phyloP scores from a whole-genome alignment of 2,888 invertebrate species.

The Melitaea athalia region DNA sequence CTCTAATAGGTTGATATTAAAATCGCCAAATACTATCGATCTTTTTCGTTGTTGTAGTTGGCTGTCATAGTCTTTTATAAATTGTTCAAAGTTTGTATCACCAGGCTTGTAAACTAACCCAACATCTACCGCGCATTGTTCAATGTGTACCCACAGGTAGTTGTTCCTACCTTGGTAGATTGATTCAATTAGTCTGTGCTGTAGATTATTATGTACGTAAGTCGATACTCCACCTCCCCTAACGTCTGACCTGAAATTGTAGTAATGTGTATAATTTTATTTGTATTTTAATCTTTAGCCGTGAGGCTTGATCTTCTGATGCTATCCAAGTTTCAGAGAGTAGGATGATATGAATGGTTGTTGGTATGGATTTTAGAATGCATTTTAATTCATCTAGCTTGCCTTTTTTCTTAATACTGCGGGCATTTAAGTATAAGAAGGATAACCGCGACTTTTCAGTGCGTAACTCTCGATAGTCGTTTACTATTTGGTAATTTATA shows the following conservation, averaged over 20 bases:
- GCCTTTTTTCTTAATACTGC: constrained; percentile 14
- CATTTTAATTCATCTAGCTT: constrained; percentile 13
- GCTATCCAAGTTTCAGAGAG: not conserved
- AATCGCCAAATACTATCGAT: constrained; percentile 19
- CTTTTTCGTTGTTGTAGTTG: constrained; percentile 18
- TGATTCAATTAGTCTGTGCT: not conserved
- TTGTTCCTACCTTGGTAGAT: not conserved
- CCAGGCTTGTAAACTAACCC: not conserved
- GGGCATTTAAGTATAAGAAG: too few relatives aligned
- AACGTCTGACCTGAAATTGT: constrained; percentile 1
- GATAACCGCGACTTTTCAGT: too few relatives aligned
- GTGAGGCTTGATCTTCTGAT: constrained; percentile 11
- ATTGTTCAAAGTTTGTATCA: constrained; percentile 3
- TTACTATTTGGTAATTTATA: too few relatives aligned
- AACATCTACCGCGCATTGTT: not conserved
- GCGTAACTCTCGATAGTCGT: too few relatives aligned
- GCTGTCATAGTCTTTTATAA: not conserved
- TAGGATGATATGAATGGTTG: not conserved
- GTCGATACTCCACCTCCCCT: not conserved
- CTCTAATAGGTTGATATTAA: constrained; percentile 12
- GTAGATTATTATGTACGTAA: not conserved
- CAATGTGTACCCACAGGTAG: not conserved
- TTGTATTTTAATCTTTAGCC: constrained; percentile 8
- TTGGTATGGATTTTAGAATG: not conserved
- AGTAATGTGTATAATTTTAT: constrained; percentile 14